Percentiles rank a stretch among this genome's conserved stretches.
Conservation (phyloP, 1,140 invertebrate genomes). For the Ceratina australensis region DNA sequence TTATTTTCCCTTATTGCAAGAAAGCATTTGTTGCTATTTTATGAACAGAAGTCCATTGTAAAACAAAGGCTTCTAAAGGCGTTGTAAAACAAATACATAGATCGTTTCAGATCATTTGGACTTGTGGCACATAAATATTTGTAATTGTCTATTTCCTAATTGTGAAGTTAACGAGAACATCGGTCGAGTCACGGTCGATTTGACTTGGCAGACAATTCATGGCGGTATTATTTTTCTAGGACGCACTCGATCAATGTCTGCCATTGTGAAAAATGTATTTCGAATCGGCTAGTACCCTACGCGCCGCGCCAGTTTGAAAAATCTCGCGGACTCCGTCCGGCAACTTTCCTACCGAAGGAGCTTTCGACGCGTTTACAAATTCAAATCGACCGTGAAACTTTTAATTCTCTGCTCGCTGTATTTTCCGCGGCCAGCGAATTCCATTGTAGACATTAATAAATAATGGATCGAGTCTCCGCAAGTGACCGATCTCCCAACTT, state of each 20-base stretch:
- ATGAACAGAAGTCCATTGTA: too few species aligned
- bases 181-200: background rate
- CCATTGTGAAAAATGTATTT: conserved; percentile 55
- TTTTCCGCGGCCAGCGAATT: background rate
- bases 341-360: background rate
- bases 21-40: too few species aligned
- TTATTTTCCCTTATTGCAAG: too few species aligned
- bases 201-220: conserved; percentile 37
- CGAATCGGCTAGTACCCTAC: conserved; percentile 19
- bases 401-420: background rate
- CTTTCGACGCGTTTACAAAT: conserved; percentile 10
- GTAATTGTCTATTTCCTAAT: background rate
- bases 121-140: too few species aligned
- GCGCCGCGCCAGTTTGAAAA: conserved; percentile 18
- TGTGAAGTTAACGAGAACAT: background rate
- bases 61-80: too few species aligned
- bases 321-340: conserved; percentile 39
- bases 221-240: conserved; percentile 49
- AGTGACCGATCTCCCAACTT: background rate
- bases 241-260: conserved; percentile 53
- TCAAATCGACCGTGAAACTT: conserved; percentile 10
- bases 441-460: background rate
- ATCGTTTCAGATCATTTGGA: too few species aligned
- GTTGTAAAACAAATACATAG: too few species aligned
- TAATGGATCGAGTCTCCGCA: conserved; percentile 1